A percentile compares a stretch with the other conserved stretches of the same genome.
Evolutionary conservation across 2,888 invertebrate genomes (phyloP).

Genomic region (Marronus borbonicus): DNA sequence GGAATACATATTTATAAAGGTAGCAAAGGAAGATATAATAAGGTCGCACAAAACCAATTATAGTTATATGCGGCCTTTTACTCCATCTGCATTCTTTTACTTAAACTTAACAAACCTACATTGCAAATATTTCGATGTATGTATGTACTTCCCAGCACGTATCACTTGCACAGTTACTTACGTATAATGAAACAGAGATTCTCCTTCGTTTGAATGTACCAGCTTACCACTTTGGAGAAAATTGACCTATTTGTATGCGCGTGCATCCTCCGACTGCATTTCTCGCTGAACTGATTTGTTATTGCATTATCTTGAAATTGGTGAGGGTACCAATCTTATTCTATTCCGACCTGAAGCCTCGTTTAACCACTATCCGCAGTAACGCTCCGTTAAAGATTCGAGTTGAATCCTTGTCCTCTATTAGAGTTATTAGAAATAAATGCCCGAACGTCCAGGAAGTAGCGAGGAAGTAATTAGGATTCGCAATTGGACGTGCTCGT

Average conservation of each 20-base stretch:
- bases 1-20: too few species aligned
- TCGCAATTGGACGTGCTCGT: background rate
- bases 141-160: too few species aligned
- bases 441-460: background rate
- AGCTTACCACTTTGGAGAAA: conserved; percentile 1
- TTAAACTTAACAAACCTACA: too few species aligned
- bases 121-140: too few species aligned
- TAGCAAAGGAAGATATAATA: too few species aligned
- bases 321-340: background rate
- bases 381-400: background rate
- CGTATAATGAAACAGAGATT: background rate
- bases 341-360: background rate
- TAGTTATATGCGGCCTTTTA: too few species aligned
- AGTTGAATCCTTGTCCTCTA: background rate
- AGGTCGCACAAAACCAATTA: too few species aligned
- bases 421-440: background rate
- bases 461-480: background rate
- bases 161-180: too few species aligned
- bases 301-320: conserved; percentile 10
- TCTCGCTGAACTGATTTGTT: conserved; percentile 10
- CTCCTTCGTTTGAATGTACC: conserved; percentile 2
- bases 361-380: background rate
- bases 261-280: background rate
- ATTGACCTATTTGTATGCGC: conserved; percentile 6
- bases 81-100: too few species aligned